Evolutionary conservation across 2,113 vertebrate genomes (phyloP), one percentile per base, ranked within the genome.

Genomic region (Periophthalmodon schlosseri): DNA sequence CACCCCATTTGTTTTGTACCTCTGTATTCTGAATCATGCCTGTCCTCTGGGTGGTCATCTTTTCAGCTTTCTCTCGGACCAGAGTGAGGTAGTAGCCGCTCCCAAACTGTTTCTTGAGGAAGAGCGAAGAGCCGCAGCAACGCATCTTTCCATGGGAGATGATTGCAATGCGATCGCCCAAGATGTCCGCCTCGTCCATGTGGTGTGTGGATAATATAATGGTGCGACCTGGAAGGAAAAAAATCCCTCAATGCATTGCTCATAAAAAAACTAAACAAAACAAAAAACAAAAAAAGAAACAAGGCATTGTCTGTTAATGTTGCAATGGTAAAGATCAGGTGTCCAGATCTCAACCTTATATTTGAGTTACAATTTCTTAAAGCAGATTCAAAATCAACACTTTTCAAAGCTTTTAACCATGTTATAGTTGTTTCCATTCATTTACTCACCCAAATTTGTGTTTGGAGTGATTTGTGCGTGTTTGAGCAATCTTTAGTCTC

Each of bases 131-230:
- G 46, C 98, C 97, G n/a, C 96, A 95, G 79, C 97, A 99, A 61
- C 96, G 96, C 81, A 99, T 90, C 81, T 94, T 96, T 68, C 97
- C 98, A 0, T 96, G 94, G 77, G 98, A 97, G 86, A 99, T 99
- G 50, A 99, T 99, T 82, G 97, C 96, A 54, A 99, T 96, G 16
- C 96, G 93, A 69, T 99, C 98, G 0, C 97, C 98, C 0, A 99
- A 82, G 79, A 99, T 96, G 86, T 99, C 97, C 0, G 97, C 98
- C 77, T 99, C 98, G 13, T 99, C 98, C 98, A 99, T 99, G 91
- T 99, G 98, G 77, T 99, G 98, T 0, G 97, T 99, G 13, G 96
- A 99, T 6, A 99, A 90, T 78, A 99, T 97, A 77, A 99, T 99
- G 46, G 97, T 99, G 67, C 97, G 96, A 52, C 96, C 98, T 99